phyloP scores from a whole-genome alignment of 1,140 invertebrate genomes.

The Nasonia vitripennis region DNA sequence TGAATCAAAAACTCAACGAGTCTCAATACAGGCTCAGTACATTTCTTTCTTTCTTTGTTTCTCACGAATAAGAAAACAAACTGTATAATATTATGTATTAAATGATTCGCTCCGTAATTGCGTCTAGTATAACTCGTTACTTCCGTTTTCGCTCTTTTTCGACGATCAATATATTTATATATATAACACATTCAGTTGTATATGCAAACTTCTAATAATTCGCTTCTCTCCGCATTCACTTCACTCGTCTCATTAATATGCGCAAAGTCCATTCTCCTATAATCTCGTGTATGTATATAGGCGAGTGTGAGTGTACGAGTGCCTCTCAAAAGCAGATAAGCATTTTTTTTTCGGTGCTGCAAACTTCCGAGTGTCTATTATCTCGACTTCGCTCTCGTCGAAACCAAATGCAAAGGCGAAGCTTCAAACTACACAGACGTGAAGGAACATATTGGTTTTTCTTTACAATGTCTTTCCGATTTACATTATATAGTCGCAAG shows the following conservation, averaged over 20 bases:
- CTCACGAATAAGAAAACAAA: not conserved
- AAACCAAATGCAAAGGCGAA: conserved; percentile 26
- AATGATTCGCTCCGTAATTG: conserved; percentile 2
- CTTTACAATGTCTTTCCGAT: conserved; percentile 30
- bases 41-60: not conserved
- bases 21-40: conserved; percentile 32
- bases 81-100: not conserved
- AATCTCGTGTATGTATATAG: not conserved
- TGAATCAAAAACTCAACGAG: conserved; percentile 13
- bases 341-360: conserved; percentile 26
- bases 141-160: conserved; percentile 19
- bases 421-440: conserved; percentile 22
- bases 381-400: not conserved
- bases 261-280: not conserved
- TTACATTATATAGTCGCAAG: conserved; percentile 12
- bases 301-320: not conserved
- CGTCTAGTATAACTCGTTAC: not conserved
- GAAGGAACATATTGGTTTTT: conserved; percentile 35
- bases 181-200: not conserved
- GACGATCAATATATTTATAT: not conserved
- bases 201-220: not conserved
- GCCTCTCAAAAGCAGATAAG: conserved; percentile 22
- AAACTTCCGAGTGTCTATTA: not conserved
- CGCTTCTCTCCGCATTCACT: not conserved
- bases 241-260: not conserved